These are phyloP conservation scores for Panzeria rudis DNA, from an alignment of 2,888 invertebrate species.

Conservation along the genomic window DNA sequence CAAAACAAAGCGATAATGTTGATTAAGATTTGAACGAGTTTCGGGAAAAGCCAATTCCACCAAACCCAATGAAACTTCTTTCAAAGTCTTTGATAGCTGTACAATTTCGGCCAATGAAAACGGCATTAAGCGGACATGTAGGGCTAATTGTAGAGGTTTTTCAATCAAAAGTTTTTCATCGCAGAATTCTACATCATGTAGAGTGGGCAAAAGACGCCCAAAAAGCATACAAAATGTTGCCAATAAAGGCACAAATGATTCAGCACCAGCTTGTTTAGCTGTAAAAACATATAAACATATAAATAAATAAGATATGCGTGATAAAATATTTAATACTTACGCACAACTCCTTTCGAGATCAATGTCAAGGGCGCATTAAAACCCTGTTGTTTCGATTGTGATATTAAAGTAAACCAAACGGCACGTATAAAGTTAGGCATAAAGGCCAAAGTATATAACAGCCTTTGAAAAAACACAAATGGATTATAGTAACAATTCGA, in stretches of 20 bases:
- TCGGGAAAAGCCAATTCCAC: constrained; percentile 95
- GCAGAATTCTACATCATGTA: constrained; percentile 94
- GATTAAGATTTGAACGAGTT: constrained; percentile 86
- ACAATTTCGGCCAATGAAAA: constrained; percentile 91
- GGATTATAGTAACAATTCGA: background rate
- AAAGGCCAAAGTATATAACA: constrained; percentile 92
- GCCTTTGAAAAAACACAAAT: constrained; percentile 81
- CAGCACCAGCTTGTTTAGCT: constrained; percentile 85
- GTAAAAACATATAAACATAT: constrained; percentile 63
- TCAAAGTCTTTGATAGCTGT: constrained; percentile 88
- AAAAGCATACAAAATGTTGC: constrained; percentile 94
- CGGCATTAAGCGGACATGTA: constrained; percentile 83
- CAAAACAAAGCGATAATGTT: constrained; percentile 86
- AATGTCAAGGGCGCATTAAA: constrained; percentile 83
- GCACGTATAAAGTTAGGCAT: constrained; percentile 90
- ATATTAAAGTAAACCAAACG: constrained; percentile 87
- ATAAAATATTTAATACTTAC: constrained; percentile 77
- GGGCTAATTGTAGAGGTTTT: constrained; percentile 74
- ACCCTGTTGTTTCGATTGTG: constrained; percentile 82
- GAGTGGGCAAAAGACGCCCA: constrained; percentile 90
- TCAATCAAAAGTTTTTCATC: constrained; percentile 82
- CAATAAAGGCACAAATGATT: constrained; percentile 89
- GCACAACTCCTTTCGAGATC: constrained; percentile 83
- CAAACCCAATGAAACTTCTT: constrained; percentile 92
- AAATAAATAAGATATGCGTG: background rate